Conservation (phyloP, 2,797 vertebrate species). For the Schizothorax lantsangensis region DNA sequence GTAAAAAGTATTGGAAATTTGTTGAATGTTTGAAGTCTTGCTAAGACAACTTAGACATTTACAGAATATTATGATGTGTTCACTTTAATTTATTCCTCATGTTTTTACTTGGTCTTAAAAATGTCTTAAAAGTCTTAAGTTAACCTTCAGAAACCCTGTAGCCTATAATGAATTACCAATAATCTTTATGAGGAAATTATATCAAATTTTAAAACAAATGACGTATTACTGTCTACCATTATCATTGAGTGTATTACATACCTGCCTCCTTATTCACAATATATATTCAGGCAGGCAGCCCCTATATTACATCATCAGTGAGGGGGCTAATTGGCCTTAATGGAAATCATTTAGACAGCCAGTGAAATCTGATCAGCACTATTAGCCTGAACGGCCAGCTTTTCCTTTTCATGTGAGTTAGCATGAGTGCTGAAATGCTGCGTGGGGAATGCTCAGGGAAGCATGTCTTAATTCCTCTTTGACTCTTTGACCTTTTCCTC, state of each 20-base stretch:
- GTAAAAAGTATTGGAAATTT: background rate
- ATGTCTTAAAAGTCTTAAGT: background rate
- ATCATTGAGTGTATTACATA: background rate
- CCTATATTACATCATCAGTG: constrained; percentile 69
- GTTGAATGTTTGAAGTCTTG: background rate
- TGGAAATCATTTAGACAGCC: constrained; percentile 78
- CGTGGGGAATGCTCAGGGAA: constrained; percentile 82
- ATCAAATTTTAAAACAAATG: background rate
- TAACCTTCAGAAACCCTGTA: background rate
- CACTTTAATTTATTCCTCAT: background rate
- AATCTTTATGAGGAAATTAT: background rate
- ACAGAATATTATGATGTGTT: background rate
- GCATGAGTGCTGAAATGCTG: constrained; percentile 69
- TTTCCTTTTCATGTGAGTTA: constrained; percentile 71
- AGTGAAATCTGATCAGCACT: constrained; percentile 74
- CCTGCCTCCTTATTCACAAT: constrained; percentile 15
- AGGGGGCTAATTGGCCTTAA: constrained; percentile 80
- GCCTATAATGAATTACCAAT: constrained; percentile 1
- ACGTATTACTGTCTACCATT: background rate
- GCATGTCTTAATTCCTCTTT: constrained; percentile 84
- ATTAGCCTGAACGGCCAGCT: constrained; percentile 70
- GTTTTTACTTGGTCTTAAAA: background rate
- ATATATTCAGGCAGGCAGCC: constrained; percentile 57
- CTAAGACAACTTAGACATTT: background rate
- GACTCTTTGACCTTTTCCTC: constrained; percentile 78